Conservation (phyloP, 2,113 vertebrate species). For the Ctenodactylus gundi region DNA sequence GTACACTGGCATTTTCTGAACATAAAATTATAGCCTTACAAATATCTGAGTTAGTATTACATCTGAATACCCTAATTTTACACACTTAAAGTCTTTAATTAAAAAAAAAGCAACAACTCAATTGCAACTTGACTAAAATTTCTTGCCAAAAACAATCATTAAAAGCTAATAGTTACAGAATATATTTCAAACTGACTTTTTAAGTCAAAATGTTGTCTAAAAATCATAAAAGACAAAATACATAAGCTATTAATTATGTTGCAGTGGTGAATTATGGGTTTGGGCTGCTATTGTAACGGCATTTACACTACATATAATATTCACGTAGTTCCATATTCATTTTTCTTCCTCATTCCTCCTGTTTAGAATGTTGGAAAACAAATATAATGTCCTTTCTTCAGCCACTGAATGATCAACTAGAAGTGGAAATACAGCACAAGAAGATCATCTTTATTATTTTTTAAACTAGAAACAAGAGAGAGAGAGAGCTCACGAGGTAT, state of each 20-base stretch:
- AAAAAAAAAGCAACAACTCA: conserved; percentile 42
- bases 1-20: conserved; percentile 48
- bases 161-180: conserved; percentile 47
- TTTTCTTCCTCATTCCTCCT: background rate
- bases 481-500: conserved; percentile 75
- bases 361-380: background rate
- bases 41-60: conserved; percentile 54
- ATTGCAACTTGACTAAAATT: conserved; percentile 57
- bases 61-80: conserved; percentile 66
- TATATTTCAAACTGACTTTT: conserved; percentile 11
- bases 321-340: background rate
- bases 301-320: background rate
- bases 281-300: background rate
- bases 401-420: conserved; percentile 41
- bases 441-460: conserved; percentile 81
- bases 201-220: conserved; percentile 27
- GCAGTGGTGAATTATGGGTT: background rate
- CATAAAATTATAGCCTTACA: conserved; percentile 67
- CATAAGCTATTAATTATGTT: conserved; percentile 31
- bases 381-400: background rate
- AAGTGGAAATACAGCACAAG: conserved; percentile 73
- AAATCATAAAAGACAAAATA: conserved; percentile 23
- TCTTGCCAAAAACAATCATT: conserved; percentile 60
- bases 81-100: conserved; percentile 54
- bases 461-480: conserved; percentile 80